phyloP scores from a whole-genome alignment of 2,797 vertebrate species.

The Holocentrus rufus region DNA sequence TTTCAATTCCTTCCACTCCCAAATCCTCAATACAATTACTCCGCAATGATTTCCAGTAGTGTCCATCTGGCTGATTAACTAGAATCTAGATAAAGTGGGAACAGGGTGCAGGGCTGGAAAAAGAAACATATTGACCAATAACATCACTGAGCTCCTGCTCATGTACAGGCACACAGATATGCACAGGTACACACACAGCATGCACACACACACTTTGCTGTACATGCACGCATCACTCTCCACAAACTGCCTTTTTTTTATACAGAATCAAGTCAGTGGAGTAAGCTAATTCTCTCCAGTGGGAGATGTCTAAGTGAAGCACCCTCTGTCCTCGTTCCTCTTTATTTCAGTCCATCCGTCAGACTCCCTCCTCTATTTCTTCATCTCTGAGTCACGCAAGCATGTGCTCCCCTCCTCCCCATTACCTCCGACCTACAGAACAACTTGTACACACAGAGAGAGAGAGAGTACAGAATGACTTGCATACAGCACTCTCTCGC shows the following conservation, averaged over 20 bases:
- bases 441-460: slow-evolving; percentile 23
- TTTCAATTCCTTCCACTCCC: slow-evolving; percentile 71
- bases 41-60: slow-evolving; percentile 79
- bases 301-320: neutral
- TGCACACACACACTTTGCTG: neutral
- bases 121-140: slow-evolving; percentile 62
- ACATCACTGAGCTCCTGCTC: slow-evolving; percentile 49
- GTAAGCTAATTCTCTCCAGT: neutral
- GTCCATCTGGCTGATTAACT: slow-evolving; percentile 72
- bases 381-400: slow-evolving; percentile 19
- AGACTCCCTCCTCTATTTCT: neutral
- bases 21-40: slow-evolving; percentile 76
- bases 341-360: slow-evolving; percentile 13
- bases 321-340: neutral
- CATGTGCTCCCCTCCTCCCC: slow-evolving; percentile 46
- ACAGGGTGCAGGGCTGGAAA: slow-evolving; percentile 43
- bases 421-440: slow-evolving; percentile 28
- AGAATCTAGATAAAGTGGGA: slow-evolving; percentile 61
- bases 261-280: neutral
- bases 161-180: slow-evolving; percentile 2
- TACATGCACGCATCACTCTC: neutral
- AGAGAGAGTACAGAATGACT: slow-evolving; percentile 2
- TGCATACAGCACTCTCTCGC: slow-evolving; percentile 16
- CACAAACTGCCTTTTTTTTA: neutral
- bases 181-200: slow-evolving; percentile 6